A percentile compares a stretch with the other conserved stretches of the same genome.
Conservation (phyloP, 2,797 vertebrate genomes). For the Pipistrellus nathusii region DNA sequence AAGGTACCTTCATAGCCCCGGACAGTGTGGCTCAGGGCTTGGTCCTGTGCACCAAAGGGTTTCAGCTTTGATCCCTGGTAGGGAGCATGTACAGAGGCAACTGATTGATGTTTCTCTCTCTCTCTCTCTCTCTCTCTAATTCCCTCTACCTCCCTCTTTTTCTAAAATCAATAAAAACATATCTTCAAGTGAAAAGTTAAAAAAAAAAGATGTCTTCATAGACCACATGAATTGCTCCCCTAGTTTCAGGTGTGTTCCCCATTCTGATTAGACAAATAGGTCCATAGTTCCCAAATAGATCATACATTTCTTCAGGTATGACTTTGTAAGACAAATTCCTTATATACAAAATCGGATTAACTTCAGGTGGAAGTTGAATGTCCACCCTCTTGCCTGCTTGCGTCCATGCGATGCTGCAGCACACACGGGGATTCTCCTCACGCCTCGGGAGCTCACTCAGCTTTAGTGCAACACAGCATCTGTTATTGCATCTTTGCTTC, state of each 20-base stretch:
- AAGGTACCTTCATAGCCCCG: slow-evolving; percentile 84
- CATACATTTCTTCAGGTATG: slow-evolving; percentile 99
- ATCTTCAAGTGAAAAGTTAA: not conserved
- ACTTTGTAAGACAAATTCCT: slow-evolving; percentile 98
- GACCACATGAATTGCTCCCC: slow-evolving; percentile 98
- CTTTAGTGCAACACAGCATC: not conserved
- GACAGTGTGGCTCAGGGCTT: not conserved
- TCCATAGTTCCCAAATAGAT: slow-evolving; percentile 98
- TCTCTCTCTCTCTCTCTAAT: too few species aligned
- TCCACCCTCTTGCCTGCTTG: slow-evolving; percentile 98
- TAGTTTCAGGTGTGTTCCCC: slow-evolving; percentile 97
- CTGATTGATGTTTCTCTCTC: not conserved
- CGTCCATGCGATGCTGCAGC: slow-evolving; percentile 89
- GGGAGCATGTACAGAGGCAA: not conserved
- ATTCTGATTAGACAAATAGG: slow-evolving; percentile 98
- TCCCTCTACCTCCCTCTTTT: not conserved
- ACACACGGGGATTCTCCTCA: rapidly evolving
- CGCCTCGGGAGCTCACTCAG: not conserved
- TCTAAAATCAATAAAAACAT: not conserved
- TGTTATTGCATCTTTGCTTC: not conserved
- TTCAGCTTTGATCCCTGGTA: not conserved
- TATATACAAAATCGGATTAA: slow-evolving; percentile 97
- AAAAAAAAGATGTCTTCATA: slow-evolving; percentile 95
- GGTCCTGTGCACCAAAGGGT: not conserved
- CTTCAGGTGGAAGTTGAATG: slow-evolving; percentile 96